phyloP scores from a whole-genome alignment of 2,113 vertebrate genomes.

The Columbina picui region DNA sequence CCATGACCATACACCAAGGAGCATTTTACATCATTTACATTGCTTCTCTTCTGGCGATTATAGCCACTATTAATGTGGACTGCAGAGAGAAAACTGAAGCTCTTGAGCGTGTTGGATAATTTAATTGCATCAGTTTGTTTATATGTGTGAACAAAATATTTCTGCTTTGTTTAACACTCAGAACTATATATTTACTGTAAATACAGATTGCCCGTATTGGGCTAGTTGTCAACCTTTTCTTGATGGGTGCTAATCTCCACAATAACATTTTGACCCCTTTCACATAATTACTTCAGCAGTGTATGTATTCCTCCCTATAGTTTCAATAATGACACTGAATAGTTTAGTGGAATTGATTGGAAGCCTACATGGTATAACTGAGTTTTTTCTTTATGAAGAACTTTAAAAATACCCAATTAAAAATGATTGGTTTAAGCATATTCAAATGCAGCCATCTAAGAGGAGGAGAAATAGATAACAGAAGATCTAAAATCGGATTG shows the following conservation, averaged over 20 bases:
- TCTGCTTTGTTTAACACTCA: neutral
- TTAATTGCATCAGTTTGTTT: slow-evolving; percentile 19
- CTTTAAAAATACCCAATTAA: neutral
- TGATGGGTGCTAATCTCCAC: neutral
- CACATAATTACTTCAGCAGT: neutral
- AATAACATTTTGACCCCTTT: slow-evolving; percentile 20
- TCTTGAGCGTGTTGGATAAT: neutral
- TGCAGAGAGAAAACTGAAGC: slow-evolving; percentile 1
- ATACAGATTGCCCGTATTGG: neutral
- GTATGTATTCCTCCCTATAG: neutral
- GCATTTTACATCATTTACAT: neutral
- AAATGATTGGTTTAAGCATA: neutral
- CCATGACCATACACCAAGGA: neutral
- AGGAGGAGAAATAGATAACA: neutral
- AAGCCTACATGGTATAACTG: neutral
- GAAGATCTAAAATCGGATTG: neutral
- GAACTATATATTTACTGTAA: neutral
- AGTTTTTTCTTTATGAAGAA: neutral
- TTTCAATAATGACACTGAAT: neutral
- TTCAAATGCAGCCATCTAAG: neutral
- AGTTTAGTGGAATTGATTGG: neutral
- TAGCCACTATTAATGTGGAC: neutral
- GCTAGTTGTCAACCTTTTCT: neutral
- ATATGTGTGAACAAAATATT: neutral
- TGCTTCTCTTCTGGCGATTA: neutral